Evolutionary conservation across 1,140 invertebrate species (phyloP).

Genomic region (Drosophila nasuta): DNA sequence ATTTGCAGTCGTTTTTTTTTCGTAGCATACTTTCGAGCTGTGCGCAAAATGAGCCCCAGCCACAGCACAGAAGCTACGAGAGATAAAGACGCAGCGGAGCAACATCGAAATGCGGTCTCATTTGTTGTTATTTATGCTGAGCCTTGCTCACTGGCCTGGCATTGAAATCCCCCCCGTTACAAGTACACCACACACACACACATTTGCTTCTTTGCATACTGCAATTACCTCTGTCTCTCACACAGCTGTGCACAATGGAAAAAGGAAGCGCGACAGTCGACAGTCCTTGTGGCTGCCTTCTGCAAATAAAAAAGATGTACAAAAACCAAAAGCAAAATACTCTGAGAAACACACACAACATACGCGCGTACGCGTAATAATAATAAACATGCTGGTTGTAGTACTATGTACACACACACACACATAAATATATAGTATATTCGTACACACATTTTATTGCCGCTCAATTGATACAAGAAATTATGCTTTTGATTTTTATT

Average conservation of each 20-base stretch:
- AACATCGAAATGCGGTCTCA: conserved; percentile 42
- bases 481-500: conserved; percentile 84
- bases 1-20: conserved; percentile 43
- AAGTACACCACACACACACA: conserved; percentile 11
- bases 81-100: conserved; percentile 59
- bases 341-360: conserved; percentile 32
- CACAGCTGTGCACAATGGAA: conserved; percentile 33
- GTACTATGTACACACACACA: too few species aligned
- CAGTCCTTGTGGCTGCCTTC: conserved; percentile 6
- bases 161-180: conserved; percentile 53
- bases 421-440: neutral
- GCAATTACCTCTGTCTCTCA: conserved; percentile 40
- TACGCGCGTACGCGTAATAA: conserved; percentile 47
- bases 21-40: conserved; percentile 64
- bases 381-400: conserved; percentile 71
- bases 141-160: conserved; percentile 46
- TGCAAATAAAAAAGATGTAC: conserved; percentile 25
- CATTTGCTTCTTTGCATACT: conserved; percentile 49
- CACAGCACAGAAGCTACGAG: neutral
- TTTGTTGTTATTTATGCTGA: conserved; percentile 82
- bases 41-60: conserved; percentile 32
- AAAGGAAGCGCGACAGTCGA: neutral
- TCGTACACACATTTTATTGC: conserved; percentile 61
- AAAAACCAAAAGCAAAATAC: conserved; percentile 36
- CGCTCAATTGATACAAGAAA: conserved; percentile 78